Percentiles rank a stretch among this genome's conserved stretches.
phyloP scores from a whole-genome alignment of 2,797 vertebrate species.

The Microctenopoma steveboyesi region DNA sequence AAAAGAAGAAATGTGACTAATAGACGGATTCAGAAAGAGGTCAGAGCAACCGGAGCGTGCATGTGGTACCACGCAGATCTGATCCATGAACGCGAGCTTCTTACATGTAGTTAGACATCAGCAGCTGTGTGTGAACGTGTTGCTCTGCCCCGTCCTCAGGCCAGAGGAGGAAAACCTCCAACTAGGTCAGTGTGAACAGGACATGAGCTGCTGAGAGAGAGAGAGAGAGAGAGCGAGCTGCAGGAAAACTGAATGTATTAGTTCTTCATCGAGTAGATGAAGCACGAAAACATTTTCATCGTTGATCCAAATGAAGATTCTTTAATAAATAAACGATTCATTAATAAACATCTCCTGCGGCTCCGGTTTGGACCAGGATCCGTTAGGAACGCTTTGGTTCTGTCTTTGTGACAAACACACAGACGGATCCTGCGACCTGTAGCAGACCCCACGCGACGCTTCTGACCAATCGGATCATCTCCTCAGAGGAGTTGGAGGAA shows the following conservation, averaged over 20 bases:
- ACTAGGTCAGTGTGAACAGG: slow-evolving; percentile 71
- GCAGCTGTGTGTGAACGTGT: slow-evolving; percentile 18
- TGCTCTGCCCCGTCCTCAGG: slow-evolving; percentile 57
- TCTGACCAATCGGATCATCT: too few relatives aligned
- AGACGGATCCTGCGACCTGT: too few relatives aligned
- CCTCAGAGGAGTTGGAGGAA: too few relatives aligned
- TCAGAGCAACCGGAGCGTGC: slow-evolving; percentile 55
- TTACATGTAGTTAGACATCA: slow-evolving; percentile 20
- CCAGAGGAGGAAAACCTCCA: slow-evolving; percentile 60
- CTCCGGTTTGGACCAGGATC: too few relatives aligned
- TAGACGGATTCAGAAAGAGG: slow-evolving; percentile 37
- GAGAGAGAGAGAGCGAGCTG: background rate
- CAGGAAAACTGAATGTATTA: background rate
- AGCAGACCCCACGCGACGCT: too few relatives aligned
- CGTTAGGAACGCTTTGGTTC: too few relatives aligned
- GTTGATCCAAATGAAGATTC: too few relatives aligned
- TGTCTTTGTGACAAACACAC: too few relatives aligned
- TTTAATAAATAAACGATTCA: too few relatives aligned
- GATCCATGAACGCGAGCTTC: slow-evolving; percentile 40
- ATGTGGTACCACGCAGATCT: slow-evolving; percentile 32
- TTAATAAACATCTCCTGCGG: too few relatives aligned
- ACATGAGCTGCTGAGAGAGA: slow-evolving; percentile 46
- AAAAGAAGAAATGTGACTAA: background rate
- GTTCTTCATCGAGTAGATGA: background rate
- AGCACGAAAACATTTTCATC: background rate